Base-by-base conservation (phyloP, 1,140 invertebrate species). In the Drosophila suzukii region DNA sequence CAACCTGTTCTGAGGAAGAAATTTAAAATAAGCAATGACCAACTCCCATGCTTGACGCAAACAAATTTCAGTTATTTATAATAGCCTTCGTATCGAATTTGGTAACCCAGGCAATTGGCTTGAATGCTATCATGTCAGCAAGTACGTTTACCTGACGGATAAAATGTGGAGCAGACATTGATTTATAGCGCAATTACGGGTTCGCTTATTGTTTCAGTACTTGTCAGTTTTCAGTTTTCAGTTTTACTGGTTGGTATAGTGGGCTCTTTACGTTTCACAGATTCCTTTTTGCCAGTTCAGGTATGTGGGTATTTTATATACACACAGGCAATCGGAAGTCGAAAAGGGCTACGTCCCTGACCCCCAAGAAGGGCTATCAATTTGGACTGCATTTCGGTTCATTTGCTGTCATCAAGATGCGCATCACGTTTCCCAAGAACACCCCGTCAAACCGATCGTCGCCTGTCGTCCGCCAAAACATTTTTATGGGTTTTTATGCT, bases 141-240 rank as follows among this genome's bases (percentile, higher is more conserved):
- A 61, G 41, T 80, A 27, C 27, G 27, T 27, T 27, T 27, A 80
- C 67, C 83, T 76, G 84, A 78, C 79, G 58, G 55, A 63, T 74
- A 70, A 86, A 81, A 88, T 83, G 80, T 83, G 60, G 84, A 88
- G 41, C 72, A 89, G 83, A 77, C 84, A 77, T 83, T 86, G 83
- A 86, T 89, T 86, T 88, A 89, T 86, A 56, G 70, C 72, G 67
- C 79, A 89, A 86, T 86, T 83, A 80, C 80, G 61, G 65, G 36
- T 44, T 49, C 20, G 41, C 54, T 36, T 63, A 84, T 81, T 76
- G 63, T 58, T 83, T 65, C 17, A 46, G 43, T 51, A 58, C 49
- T 51, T 58, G 60, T 32, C 30, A 17, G 50, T 20, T n/a, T 24
- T 27, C 30, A 17, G 49, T 17, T n/a, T 20, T 27, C n/a, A 17